Conservation (phyloP, 2,888 invertebrate species). For the Oscheius sp. region DNA sequence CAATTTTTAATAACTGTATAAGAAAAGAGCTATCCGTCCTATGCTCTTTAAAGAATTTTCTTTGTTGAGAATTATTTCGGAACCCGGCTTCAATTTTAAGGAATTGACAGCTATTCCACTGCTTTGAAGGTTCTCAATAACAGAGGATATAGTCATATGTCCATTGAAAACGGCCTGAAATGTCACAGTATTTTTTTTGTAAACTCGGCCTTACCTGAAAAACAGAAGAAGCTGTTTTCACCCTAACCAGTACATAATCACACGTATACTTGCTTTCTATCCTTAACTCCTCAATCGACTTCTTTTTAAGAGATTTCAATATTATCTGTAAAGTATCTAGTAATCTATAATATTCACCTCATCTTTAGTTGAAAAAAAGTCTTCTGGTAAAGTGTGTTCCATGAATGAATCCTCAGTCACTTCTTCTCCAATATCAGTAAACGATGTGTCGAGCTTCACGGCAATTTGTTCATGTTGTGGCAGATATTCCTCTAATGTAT, state of each 20-base stretch:
- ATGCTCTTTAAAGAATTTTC: not conserved
- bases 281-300: not conserved
- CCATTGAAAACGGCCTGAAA: conserved; percentile 7
- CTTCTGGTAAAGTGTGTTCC: conserved; percentile 7
- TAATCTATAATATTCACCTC: not conserved
- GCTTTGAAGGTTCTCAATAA: not conserved
- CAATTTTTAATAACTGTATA: conserved; percentile 4
- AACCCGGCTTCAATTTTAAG: not conserved
- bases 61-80: not conserved
- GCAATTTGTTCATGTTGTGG: not conserved
- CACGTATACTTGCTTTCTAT: not conserved
- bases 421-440: not conserved
- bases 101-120: not conserved
- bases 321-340: not conserved
- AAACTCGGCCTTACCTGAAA: not conserved
- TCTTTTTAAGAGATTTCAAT: not conserved
- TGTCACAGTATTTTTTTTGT: not conserved
- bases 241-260: conserved; percentile 2
- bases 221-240: too few relatives aligned
- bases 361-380: conserved; percentile 1
- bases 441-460: conserved; percentile 6
- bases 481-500: not conserved
- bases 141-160: not conserved
- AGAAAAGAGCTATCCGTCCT: not conserved
- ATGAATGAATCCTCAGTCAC: not conserved